These are phyloP conservation scores for Chromis chromis DNA, from an alignment of 2,797 vertebrate species.

Conservation along the genomic window DNA sequence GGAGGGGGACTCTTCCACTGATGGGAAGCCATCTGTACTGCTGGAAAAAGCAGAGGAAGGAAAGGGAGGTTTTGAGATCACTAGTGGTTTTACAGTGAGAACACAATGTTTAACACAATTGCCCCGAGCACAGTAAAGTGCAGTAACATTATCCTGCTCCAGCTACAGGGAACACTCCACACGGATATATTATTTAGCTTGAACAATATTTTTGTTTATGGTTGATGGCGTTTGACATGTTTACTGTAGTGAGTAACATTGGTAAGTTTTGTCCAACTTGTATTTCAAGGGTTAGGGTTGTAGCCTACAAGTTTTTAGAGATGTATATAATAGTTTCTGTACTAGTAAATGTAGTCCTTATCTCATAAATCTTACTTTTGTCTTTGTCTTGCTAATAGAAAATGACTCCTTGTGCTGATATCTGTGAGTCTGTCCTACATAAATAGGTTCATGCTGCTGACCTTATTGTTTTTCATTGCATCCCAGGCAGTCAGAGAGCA, in stretches of 20 bases:
- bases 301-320: no score
- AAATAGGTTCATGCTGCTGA: conserved; percentile 1
- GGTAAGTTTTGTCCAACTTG: conserved; percentile 48
- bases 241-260: conserved; percentile 40
- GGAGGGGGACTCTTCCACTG: conserved; percentile 51
- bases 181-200: conserved; percentile 7
- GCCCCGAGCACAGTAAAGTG: conserved; percentile 8
- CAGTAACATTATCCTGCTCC: neutral
- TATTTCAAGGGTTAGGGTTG: no score
- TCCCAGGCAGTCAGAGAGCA: conserved; percentile 67
- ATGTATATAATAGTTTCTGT: neutral
- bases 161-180: neutral
- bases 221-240: conserved; percentile 36
- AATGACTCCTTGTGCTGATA: neutral
- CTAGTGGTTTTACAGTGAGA: conserved; percentile 39
- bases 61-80: conserved; percentile 65
- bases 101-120: conserved; percentile 45
- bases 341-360: neutral
- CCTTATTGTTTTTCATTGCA: conserved; percentile 34
- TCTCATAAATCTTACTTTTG: neutral
- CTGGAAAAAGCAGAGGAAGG: conserved; percentile 66
- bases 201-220: neutral
- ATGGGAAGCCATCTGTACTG: conserved; percentile 54
- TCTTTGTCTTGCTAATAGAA: neutral
- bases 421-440: conserved; percentile 16